Evolutionary conservation across 2,113 vertebrate genomes (phyloP).

Genomic region (Todiramphus saurophagus): DNA sequence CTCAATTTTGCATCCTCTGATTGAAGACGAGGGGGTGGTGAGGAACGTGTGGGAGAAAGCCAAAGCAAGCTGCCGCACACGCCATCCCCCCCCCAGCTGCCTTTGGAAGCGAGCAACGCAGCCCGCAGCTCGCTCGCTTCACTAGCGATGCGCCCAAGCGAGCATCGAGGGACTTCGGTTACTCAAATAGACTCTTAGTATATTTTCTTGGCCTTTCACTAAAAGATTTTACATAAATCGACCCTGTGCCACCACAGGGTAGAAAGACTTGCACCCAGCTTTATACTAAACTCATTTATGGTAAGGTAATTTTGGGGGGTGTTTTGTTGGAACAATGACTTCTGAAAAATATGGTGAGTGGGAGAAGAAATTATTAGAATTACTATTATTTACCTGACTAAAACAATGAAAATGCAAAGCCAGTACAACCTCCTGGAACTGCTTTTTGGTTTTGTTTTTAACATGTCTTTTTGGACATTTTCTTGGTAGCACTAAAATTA

Average conservation of each 20-base stretch:
- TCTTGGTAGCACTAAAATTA: background rate
- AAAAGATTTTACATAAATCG: background rate
- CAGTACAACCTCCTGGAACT: background rate
- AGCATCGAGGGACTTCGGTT: background rate
- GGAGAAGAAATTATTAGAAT: background rate
- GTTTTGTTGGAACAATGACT: background rate
- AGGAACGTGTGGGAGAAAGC: constrained; percentile 56
- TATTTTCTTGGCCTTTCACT: background rate
- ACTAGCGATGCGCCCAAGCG: background rate
- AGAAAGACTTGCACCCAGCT: background rate
- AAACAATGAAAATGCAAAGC: constrained; percentile 10
- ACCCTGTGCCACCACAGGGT: rapidly evolving
- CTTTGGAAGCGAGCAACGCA: constrained; percentile 21
- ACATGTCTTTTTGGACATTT: background rate
- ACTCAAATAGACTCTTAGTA: background rate
- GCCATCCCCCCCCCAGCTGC: background rate
- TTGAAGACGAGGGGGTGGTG: constrained; percentile 48
- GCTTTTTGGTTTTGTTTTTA: background rate
- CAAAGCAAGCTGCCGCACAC: constrained; percentile 35
- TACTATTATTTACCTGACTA: background rate
- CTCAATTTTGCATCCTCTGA: constrained; percentile 42
- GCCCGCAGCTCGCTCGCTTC: background rate
- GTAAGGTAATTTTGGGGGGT: background rate
- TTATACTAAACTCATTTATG: background rate
- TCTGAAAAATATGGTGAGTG: background rate